A percentile compares a stretch with the other conserved stretches of the same genome.
Conservation (phyloP, 2,797 vertebrate genomes). For the Dryobates pubescens region DNA sequence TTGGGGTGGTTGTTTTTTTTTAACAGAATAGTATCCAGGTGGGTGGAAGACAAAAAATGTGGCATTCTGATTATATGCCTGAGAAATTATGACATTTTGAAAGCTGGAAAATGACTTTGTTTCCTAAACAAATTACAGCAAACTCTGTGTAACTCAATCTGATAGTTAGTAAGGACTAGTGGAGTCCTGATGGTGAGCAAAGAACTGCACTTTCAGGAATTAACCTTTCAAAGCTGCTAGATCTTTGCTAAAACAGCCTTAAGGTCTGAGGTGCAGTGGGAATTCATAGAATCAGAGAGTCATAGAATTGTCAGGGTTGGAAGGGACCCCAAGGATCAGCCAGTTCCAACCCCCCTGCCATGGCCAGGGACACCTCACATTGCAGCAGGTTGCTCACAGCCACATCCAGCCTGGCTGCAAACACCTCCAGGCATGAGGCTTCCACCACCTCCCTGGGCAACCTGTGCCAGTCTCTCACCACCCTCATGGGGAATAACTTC, state of each 20-base stretch:
- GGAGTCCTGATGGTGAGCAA: slow-evolving; percentile 22
- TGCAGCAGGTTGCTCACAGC: no score
- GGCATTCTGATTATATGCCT: slow-evolving; percentile 36
- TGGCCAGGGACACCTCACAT: no score
- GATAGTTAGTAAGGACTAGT: neutral
- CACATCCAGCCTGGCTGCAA: no score
- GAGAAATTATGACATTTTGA: slow-evolving; percentile 32
- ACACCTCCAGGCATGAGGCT: no score
- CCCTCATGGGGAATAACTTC: no score
- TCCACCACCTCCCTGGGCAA: no score
- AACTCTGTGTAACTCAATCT: neutral
- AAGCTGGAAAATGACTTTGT: slow-evolving; percentile 37
- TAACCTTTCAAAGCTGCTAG: neutral
- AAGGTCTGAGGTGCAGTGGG: neutral
- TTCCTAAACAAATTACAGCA: slow-evolving; percentile 55
- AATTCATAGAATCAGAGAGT: neutral
- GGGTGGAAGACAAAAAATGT: slow-evolving; percentile 14
- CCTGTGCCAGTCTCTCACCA: no score
- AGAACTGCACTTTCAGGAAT: slow-evolving; percentile 9
- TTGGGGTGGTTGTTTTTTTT: neutral
- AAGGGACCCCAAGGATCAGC: no score
- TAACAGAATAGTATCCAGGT: slow-evolving; percentile 17
- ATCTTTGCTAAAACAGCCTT: neutral
- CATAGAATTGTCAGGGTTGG: no score
- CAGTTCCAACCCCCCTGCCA: no score